Evolutionary conservation across 2,113 vertebrate genomes (phyloP).

Genomic region (Azemiops feae): DNA sequence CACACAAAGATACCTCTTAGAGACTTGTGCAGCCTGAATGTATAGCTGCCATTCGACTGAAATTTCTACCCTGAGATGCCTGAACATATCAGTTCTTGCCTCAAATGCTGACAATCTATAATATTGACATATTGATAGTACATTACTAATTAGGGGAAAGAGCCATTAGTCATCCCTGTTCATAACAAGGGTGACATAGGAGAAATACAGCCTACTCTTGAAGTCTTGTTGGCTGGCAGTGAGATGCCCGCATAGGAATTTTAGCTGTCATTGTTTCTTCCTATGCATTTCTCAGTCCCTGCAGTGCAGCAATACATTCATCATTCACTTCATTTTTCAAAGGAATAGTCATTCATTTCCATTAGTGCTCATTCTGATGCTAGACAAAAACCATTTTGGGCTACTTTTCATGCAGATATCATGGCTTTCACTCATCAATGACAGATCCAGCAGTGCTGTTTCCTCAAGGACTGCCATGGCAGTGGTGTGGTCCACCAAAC

Average conservation of each 20-base stretch:
- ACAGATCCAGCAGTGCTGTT: not conserved
- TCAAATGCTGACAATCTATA: not conserved
- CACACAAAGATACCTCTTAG: not conserved
- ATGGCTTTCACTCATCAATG: not conserved
- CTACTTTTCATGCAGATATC: not conserved
- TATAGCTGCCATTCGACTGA: not conserved
- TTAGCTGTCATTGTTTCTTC: not conserved
- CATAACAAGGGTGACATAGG: not conserved
- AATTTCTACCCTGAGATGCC: not conserved
- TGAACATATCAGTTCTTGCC: not conserved
- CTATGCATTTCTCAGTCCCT: not conserved
- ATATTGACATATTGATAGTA: not conserved
- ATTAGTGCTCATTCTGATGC: constrained; percentile 15
- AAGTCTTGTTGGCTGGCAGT: not conserved
- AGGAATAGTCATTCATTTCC: not conserved
- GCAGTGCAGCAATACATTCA: not conserved
- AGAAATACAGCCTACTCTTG: not conserved
- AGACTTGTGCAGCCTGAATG: not conserved
- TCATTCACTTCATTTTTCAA: constrained; percentile 2
- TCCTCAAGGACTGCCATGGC: not conserved
- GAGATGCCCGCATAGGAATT: not conserved
- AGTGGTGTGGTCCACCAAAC: not conserved
- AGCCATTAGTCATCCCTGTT: not conserved
- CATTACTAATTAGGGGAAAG: not conserved
- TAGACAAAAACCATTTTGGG: not conserved